These are phyloP conservation scores for Tapera naevia DNA, from an alignment of 2,797 vertebrate genomes.

Conservation along the genomic window DNA sequence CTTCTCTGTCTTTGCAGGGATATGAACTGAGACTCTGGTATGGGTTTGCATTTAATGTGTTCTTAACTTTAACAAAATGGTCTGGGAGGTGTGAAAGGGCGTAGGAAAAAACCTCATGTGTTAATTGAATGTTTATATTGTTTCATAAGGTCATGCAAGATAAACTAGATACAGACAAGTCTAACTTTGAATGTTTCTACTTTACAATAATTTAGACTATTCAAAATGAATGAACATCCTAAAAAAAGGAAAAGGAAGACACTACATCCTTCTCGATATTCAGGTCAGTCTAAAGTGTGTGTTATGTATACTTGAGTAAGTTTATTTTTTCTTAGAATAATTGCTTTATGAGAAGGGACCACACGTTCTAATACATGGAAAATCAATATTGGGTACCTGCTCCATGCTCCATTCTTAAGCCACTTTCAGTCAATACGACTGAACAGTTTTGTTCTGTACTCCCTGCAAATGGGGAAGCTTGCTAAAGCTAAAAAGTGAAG, in stretches of 20 bases:
- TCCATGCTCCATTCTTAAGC: not conserved
- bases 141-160: not conserved
- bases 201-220: constrained; percentile 44
- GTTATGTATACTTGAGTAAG: not conserved
- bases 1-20: not conserved
- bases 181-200: not conserved
- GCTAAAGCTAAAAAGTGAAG: not conserved
- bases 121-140: too few species aligned
- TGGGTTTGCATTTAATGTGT: not conserved
- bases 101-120: not conserved
- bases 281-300: constrained; percentile 66
- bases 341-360: not conserved
- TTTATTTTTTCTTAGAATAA: not conserved
- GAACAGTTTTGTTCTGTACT: not conserved
- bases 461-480: not conserved
- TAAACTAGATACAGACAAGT: not conserved
- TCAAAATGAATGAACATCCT: constrained; percentile 82
- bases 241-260: constrained; percentile 85
- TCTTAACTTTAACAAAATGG: not conserved
- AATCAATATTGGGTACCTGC: not conserved
- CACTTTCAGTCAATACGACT: not conserved
- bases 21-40: not conserved
- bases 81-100: not conserved
- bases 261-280: constrained; percentile 81
- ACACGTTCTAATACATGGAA: fast-evolving